Evolutionary conservation across 2,113 vertebrate genomes (phyloP).

Genomic region (Atherinomorus stipes): DNA sequence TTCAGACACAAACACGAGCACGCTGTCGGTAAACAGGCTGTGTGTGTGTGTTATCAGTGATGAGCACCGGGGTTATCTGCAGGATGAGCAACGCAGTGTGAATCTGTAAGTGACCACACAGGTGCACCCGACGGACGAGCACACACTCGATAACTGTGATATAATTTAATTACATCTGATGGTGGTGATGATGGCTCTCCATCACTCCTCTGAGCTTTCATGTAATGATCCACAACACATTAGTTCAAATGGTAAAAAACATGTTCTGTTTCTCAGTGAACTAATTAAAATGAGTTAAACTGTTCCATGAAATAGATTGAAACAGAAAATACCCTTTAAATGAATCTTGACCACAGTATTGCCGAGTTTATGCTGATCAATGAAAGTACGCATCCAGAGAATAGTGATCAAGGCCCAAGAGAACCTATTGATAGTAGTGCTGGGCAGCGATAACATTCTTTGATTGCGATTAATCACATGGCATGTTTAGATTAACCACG

Average conservation of each 20-base stretch:
- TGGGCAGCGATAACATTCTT: too few relatives aligned
- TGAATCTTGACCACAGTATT: too few relatives aligned
- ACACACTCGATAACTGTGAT: not conserved
- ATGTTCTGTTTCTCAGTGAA: too few relatives aligned
- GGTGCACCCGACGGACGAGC: constrained; percentile 12
- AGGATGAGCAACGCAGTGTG: constrained; percentile 5
- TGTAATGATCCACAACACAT: not conserved
- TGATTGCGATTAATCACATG: too few relatives aligned
- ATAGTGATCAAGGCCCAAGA: too few relatives aligned
- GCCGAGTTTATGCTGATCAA: too few relatives aligned
- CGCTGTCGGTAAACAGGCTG: not conserved
- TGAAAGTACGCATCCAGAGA: too few relatives aligned
- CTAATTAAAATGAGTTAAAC: too few relatives aligned
- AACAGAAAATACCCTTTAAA: too few relatives aligned
- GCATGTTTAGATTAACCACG: too few relatives aligned
- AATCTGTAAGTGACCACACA: constrained; percentile 9
- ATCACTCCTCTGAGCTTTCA: constrained; percentile 9
- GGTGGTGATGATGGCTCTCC: constrained; percentile 42
- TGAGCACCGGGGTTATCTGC: constrained; percentile 6
- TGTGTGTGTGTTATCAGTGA: constrained; percentile 3
- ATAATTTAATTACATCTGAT: constrained; percentile 42
- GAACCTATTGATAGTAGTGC: too few relatives aligned
- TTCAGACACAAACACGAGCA: not conserved
- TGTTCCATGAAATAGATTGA: too few relatives aligned
- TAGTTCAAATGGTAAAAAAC: not conserved